phyloP scores from a whole-genome alignment of 2,888 invertebrate species.

The Elegia similella region DNA sequence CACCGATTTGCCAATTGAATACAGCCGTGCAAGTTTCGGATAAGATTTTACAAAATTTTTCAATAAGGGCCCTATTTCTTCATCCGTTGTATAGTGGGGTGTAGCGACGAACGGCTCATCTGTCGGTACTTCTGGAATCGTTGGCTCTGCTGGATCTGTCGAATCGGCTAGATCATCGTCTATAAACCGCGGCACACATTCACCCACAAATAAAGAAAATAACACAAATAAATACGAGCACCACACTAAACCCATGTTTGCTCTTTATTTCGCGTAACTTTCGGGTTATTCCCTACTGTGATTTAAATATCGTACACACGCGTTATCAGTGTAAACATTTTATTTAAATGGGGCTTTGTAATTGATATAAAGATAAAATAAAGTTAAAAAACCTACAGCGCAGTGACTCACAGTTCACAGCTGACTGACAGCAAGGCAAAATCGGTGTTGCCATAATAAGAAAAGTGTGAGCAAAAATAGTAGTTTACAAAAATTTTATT shows the following conservation, averaged over 20 bases:
- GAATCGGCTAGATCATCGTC: constrained; percentile 42
- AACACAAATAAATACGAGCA: constrained; percentile 54
- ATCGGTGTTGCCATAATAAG: background rate
- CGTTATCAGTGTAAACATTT: constrained; percentile 45
- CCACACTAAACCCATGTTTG: constrained; percentile 44
- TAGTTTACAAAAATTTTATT: too few relatives aligned
- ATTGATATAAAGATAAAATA: constrained; percentile 23
- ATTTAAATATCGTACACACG: constrained; percentile 40
- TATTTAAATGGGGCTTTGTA: constrained; percentile 27
- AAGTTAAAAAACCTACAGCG: constrained; percentile 13
- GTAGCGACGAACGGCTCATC: constrained; percentile 79
- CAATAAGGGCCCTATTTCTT: constrained; percentile 85
- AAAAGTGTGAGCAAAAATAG: background rate
- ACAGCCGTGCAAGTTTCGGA: constrained; percentile 86
- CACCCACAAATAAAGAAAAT: constrained; percentile 55
- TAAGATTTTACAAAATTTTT: constrained; percentile 82
- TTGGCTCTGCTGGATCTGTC: too few relatives aligned
- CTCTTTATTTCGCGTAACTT: constrained; percentile 23
- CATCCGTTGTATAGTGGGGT: constrained; percentile 86
- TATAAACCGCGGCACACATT: constrained; percentile 55
- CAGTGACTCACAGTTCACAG: constrained; percentile 16
- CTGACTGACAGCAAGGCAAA: constrained; percentile 16
- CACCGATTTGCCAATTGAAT: constrained; percentile 92
- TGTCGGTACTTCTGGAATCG: too few relatives aligned
- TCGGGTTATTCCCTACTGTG: constrained; percentile 22